Base-by-base conservation (phyloP, 2,113 vertebrate genomes). In the Cebidichthys violaceus region DNA sequence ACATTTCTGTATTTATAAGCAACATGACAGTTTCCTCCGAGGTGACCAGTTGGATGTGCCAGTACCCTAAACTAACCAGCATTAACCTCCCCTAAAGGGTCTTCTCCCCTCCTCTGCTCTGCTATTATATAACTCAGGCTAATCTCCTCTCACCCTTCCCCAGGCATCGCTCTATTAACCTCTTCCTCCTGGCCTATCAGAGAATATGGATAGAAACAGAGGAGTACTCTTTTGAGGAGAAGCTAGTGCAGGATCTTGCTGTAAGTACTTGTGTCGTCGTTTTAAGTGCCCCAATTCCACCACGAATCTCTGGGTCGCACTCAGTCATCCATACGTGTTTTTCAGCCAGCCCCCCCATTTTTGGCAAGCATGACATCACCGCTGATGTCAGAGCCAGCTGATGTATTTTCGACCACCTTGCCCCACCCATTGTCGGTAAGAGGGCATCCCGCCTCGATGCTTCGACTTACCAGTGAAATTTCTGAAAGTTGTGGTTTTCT, bases 81-180 rank as follows among this genome's bases (percentile, higher is more conserved):
- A 86, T 95, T 94, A 95, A 96, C 94, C 86, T 75, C 90, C 92
- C 92, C 94, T 43, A 15, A 91, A 82, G 41, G 15, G 60, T 24
- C 80, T 43, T 70, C 88, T 86, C 77, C 87, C 93, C 86, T 89
- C 93, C 87, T 89, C 62, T 86, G 86, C 88, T 77, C 31, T 82
- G 71, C 72, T 84, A 59, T 70, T 74, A 15, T 79, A 86, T 93
- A 90, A 89, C 92, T 94, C 95, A 87, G 95, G 93, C 96, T 97
- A 95, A 97, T 97, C 93, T 96, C 93, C 95, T 97, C 95, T 97
- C 93, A 94, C 96, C 96, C 82, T 91, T 86, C 82, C 95, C 93
- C 94, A 99, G 98, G 98, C 98, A 99, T 96, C 98, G 98, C 96
- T 98, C 97, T 97, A 98, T 99, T 99, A 99, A 99, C 96, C 98